A percentile compares a stretch with the other conserved stretches of the same genome.
Evolutionary conservation across 2,888 invertebrate species (phyloP).

Genomic region (Drosophila stalkeri): DNA sequence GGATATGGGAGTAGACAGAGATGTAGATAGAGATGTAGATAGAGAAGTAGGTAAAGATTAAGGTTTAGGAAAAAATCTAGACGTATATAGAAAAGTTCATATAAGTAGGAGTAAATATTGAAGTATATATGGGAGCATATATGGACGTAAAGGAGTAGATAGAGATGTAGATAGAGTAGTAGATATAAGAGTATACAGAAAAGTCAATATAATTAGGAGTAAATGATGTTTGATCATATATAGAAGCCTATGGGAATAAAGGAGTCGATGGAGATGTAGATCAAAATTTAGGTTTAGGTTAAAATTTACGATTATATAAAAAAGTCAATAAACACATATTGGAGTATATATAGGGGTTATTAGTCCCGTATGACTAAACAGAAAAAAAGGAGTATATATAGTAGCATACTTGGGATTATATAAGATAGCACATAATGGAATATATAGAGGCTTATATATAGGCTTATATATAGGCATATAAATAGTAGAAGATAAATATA

Average conservation of each 20-base stretch:
- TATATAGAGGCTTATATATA: neutral
- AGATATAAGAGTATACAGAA: neutral
- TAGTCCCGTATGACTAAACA: no score
- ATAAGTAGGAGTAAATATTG: neutral
- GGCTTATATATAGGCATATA: neutral
- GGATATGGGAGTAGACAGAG: neutral
- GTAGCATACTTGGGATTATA: neutral
- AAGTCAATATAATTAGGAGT: neutral
- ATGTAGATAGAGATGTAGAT: neutral
- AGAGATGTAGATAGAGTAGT: neutral
- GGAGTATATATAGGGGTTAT: neutral
- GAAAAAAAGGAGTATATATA: neutral
- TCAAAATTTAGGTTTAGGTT: neutral
- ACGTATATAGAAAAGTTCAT: neutral
- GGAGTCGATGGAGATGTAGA: neutral
- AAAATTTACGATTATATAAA: neutral
- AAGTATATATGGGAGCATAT: neutral
- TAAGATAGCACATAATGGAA: neutral
- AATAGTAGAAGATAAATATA: neutral
- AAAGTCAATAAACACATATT: rapidly evolving
- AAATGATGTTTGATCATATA: no score
- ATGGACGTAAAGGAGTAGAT: neutral
- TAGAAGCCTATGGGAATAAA: no score
- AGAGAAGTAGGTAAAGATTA: no score
- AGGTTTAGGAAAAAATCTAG: neutral